Base-by-base conservation (phyloP, 2,888 invertebrate species). In the Parnassius glacialis region DNA sequence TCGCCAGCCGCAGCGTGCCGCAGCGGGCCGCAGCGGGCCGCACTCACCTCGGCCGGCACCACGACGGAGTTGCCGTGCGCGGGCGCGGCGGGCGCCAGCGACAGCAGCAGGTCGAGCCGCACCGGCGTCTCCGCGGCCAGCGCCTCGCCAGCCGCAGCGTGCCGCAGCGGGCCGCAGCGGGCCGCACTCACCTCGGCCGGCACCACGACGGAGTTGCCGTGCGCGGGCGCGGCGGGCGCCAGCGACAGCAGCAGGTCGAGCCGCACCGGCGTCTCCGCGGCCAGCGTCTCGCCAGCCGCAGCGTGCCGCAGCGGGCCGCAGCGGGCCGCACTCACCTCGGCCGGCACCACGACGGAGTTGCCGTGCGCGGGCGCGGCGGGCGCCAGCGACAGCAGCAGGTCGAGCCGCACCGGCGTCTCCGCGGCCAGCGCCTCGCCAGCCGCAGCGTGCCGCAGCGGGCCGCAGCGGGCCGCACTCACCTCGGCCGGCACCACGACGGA, bases 111-210 rank as follows among this genome's bases (percentile, higher is more conserved):
- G 86, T 98, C 98, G 43, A 98, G 92, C 51, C 97, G 93, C 51
- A 97, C 97, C 0, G 98, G 97, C 2, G 97, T 97, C 85, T 97
- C 96, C 72, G 96, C 97, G 41, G 98, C 97, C 68, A 98, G 84
- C 10, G 43, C 43, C 43, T 10, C 43, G 10, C 43, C 43, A 43
- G 43, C 43, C 11, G 10, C 43, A 43, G 43, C 11, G 5, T 43
- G 43, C 10, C 2, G 43, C 43, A 11, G 16, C 16, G 11, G 43
- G n/a, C n/a, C n/a, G n/a, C n/a, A n/a, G 43, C 43, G 11, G 43
- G 48, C 48, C 48, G 13, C 13, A 13, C 13, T 9, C 13, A 87
- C 87, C 83, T 87, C 84, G 2, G 81, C 92, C 1, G 95, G 95
- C 64, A 95, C 94, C 50, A 95, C 93, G 64, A 96, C 86, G 71